phyloP scores from a whole-genome alignment of 2,888 invertebrate genomes.

The Parthenolecanium corni region DNA sequence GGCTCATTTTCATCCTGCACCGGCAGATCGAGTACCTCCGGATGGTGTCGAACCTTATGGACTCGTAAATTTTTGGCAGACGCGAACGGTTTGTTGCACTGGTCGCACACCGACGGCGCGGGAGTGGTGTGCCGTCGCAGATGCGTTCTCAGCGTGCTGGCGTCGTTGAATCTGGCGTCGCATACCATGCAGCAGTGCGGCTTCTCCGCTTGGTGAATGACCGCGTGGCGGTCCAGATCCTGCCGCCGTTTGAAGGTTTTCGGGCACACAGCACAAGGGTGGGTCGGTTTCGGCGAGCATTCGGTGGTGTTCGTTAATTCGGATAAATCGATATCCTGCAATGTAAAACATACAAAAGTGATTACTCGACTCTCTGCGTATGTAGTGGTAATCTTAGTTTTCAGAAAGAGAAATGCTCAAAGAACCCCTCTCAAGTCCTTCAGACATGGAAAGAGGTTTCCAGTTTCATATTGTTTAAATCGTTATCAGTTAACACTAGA shows the following conservation, averaged over 20 bases:
- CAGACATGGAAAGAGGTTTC: no score
- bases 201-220: slow-evolving; percentile 48
- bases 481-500: no score
- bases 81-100: slow-evolving; percentile 10
- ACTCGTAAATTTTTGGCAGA: slow-evolving; percentile 6
- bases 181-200: slow-evolving; percentile 42
- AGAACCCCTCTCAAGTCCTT: neutral
- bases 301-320: neutral
- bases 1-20: neutral
- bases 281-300: neutral
- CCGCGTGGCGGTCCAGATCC: slow-evolving; percentile 44
- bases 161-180: slow-evolving; percentile 44
- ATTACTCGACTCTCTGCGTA: no score
- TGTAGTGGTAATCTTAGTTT: no score
- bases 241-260: slow-evolving; percentile 46
- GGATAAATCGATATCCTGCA: slow-evolving; percentile 3
- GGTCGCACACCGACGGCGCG: neutral
- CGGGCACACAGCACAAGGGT: slow-evolving; percentile 39
- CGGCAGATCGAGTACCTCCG: neutral
- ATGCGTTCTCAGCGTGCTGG: slow-evolving; percentile 49
- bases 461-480: no score
- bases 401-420: neutral
- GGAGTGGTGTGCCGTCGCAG: slow-evolving; percentile 43
- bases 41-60: slow-evolving; percentile 9
- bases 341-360: no score